Evolutionary conservation across 2,888 invertebrate species (phyloP), one percentile per base, ranked within the genome.

Genomic region (Catocala sponsa): DNA sequence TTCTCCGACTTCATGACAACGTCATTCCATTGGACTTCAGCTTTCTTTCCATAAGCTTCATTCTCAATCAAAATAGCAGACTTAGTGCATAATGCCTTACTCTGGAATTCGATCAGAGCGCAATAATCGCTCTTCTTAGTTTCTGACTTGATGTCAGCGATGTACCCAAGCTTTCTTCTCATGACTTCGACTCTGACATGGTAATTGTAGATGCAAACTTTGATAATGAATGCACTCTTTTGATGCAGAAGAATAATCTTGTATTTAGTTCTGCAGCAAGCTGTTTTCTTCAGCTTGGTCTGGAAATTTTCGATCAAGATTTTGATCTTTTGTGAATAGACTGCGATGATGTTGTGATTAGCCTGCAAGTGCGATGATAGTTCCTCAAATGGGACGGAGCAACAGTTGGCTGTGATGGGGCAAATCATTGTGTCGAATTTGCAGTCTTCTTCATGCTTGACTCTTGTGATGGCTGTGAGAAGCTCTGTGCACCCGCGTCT

Each of bases 301-400:
- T 94, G 92, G 83, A 95, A 94, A 81, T 94, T 94, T 75, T 94
- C 94, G 72, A 95, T 93, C 51, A 94, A 82, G 70, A 95, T 94
- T 65, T 94, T 94, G 68, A 94, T 94, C 79, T 93, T 94, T 68
- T 93, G 92, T 0, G 94, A 92, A 81, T 94, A 93, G 52, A 94
- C 92, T 0, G 94, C 93, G 59, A 92, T 94, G 67, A 94, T 89
- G 72, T 90, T 92, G 85, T 95, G 94, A 32, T 76, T 88, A 5
- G 81, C 77, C 61, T 92, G 91, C 35, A 95, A 85, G 70, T 95
- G 94, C 4, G 81, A 79, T 15, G 92, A 85, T 0, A 95, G 86
- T 76, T 94, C 93, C 70, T 93, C 92, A 80, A 92, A 93, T 32
- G 92, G 87, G 1, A 93, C 79, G 4, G 91, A 82, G 70, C 89